phyloP scores from a whole-genome alignment of 2,888 invertebrate species.

The Chironomus tentans region DNA sequence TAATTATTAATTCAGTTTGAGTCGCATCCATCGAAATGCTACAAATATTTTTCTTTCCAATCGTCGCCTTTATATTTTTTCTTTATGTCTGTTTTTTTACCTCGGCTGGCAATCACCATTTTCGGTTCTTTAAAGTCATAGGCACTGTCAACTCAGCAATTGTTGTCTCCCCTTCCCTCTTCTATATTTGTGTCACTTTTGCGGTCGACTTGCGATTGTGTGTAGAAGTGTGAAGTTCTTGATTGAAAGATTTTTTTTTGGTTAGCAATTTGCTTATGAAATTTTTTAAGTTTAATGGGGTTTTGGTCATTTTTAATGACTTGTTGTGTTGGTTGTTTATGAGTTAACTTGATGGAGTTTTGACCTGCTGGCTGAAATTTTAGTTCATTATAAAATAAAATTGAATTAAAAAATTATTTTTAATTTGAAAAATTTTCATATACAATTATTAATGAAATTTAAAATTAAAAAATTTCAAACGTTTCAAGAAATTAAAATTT shows the following conservation, averaged over 20 bases:
- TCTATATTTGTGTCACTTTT: neutral
- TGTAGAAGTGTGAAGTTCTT: neutral
- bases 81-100: neutral
- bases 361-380: no score
- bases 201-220: neutral
- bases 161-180: neutral
- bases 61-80: neutral
- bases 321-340: no score
- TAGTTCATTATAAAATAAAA: no score
- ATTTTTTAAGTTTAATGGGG: no score
- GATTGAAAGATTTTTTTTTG: neutral
- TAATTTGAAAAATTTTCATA: no score
- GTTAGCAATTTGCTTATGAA: no score
- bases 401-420: no score
- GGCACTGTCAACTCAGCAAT: neutral
- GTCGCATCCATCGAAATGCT: slow-evolving; percentile 17
- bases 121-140: neutral
- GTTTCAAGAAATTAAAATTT: no score
- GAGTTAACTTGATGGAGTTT: no score
- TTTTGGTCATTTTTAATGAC: no score
- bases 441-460: no score
- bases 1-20: slow-evolving; percentile 18
- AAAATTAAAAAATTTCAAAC: no score
- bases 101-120: neutral
- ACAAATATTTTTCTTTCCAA: slow-evolving; percentile 4